Conservation (phyloP, 2,797 vertebrate species). For the Muscicapa striata region DNA sequence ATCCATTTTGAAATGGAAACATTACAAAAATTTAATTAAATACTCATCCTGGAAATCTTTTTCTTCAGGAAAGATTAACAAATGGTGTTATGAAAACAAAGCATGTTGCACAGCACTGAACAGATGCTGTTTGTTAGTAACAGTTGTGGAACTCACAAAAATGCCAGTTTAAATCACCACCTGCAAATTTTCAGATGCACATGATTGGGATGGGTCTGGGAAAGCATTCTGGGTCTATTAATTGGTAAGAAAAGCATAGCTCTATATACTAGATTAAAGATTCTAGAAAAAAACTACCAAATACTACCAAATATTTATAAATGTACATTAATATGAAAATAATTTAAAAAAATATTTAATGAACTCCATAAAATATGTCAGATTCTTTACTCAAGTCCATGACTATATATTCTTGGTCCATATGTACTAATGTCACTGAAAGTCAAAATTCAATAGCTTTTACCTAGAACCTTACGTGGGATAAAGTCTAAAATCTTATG, state of each 20-base stretch:
- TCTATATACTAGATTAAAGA: not conserved
- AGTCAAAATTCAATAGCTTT: not conserved
- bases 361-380: not conserved
- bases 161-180: conserved; percentile 20
- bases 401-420: not conserved
- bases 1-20: not conserved
- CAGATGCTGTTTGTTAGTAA: not conserved
- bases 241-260: accelerated
- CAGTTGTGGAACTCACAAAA: conserved; percentile 12
- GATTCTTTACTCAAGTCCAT: not conserved
- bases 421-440: not conserved
- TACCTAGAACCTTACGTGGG: not conserved
- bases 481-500: not conserved
- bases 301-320: not conserved
- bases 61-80: not conserved
- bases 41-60: not conserved
- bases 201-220: not conserved
- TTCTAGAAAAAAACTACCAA: not conserved
- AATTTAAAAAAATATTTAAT: not conserved
- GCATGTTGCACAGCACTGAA: not conserved
- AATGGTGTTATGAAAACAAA: conserved; percentile 18
- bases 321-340: not conserved
- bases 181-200: not conserved
- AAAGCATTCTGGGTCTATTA: not conserved
- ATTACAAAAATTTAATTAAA: not conserved